Percentiles rank a stretch among this genome's conserved stretches.
phyloP scores from a whole-genome alignment of 2,888 invertebrate species.

The Allygus modestus region DNA sequence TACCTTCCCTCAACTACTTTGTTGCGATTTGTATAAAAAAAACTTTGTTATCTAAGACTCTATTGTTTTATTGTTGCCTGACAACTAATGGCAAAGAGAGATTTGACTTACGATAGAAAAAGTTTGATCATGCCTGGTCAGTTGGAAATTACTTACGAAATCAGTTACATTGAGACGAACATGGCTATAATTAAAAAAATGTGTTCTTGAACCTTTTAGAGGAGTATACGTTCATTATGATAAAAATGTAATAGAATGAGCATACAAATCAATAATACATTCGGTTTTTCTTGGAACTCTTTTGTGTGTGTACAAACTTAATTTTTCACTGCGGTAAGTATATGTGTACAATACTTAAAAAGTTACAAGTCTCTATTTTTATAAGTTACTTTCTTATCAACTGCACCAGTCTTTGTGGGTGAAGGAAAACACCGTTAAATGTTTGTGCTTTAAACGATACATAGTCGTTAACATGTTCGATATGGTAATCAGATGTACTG shows the following conservation, averaged over 20 bases:
- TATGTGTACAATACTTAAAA: constrained; percentile 13
- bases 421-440: background rate
- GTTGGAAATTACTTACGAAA: background rate
- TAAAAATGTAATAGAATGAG: background rate
- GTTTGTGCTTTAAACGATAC: constrained; percentile 31
- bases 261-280: no score
- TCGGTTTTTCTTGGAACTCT: background rate
- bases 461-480: background rate
- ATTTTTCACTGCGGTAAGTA: background rate
- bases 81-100: no score
- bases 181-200: background rate
- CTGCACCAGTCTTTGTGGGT: background rate
- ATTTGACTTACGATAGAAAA: background rate
- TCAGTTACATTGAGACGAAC: background rate
- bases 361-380: constrained; percentile 30
- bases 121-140: background rate
- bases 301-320: constrained; percentile 3
- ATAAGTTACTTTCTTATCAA: constrained; percentile 4
- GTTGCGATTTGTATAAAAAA: no score
- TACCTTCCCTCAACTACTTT: no score
- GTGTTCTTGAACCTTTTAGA: constrained; percentile 34
- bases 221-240: background rate
- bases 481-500: background rate
- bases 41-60: no score
- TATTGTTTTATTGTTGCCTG: no score